These are phyloP conservation scores for Mystacides longicornis DNA, from an alignment of 2,888 invertebrate genomes.

Conservation along the genomic window DNA sequence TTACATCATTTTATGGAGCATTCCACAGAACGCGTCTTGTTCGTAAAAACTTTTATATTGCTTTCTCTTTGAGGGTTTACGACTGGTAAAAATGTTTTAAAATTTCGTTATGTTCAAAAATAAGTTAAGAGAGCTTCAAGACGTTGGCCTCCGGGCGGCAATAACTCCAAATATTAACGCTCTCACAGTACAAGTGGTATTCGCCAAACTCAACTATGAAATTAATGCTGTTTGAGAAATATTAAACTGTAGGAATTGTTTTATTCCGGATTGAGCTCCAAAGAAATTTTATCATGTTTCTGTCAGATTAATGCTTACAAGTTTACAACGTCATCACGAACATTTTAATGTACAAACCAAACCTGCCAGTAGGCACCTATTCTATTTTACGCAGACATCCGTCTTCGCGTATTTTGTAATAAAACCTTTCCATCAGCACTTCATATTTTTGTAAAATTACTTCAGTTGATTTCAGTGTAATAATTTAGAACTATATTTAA, in stretches of 20 bases:
- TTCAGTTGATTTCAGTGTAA: no score
- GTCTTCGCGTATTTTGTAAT: no score
- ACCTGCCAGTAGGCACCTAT: no score
- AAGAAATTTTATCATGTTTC: no score
- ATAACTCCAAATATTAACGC: neutral
- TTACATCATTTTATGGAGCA: slow-evolving; percentile 2
- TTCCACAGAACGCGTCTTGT: slow-evolving; percentile 15
- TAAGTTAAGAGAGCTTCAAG: neutral
- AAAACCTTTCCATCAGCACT: no score
- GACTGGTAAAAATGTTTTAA: slow-evolving; percentile 2
- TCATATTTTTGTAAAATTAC: no score
- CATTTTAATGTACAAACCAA: no score
- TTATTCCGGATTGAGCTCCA: no score
- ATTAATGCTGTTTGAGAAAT: neutral
- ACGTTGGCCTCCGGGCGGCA: neutral
- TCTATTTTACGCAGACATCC: no score
- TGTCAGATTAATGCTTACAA: no score
- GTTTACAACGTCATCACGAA: no score
- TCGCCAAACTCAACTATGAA: neutral
- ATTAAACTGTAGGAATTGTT: neutral
- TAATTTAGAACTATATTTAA: no score
- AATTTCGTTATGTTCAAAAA: neutral
- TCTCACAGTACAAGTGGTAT: neutral
- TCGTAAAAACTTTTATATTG: slow-evolving; percentile 20
- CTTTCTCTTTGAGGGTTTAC: slow-evolving; percentile 12